Conservation (phyloP, 2,113 vertebrate genomes). For the Ovibos moschatus region DNA sequence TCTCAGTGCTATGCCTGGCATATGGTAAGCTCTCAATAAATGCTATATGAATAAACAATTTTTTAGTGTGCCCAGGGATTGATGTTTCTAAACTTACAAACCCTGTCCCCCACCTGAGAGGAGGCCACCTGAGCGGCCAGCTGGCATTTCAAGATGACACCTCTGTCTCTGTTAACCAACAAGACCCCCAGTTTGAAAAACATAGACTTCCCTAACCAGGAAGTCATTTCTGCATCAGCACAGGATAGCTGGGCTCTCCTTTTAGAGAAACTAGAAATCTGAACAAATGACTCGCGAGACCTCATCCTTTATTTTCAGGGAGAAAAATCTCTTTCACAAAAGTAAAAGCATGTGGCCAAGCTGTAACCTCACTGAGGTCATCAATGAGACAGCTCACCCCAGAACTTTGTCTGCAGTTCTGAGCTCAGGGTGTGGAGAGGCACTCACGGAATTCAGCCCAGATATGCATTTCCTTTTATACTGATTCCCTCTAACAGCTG, state of each 20-base stretch:
- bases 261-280: not conserved
- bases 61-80: not conserved
- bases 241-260: not conserved
- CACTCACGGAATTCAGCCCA: slow-evolving; percentile 58
- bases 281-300: not conserved
- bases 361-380: slow-evolving; percentile 45
- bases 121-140: not conserved
- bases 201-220: not conserved
- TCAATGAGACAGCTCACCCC: slow-evolving; percentile 53
- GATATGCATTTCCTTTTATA: slow-evolving; percentile 40
- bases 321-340: not conserved
- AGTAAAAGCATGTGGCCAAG: slow-evolving; percentile 39
- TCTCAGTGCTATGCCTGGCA: not conserved
- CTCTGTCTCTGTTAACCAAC: not conserved
- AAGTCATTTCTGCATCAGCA: not conserved
- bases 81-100: not conserved
- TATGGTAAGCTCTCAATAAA: not conserved
- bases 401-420: slow-evolving; percentile 42
- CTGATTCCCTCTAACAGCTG: not conserved
- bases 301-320: not conserved
- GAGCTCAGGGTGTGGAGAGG: slow-evolving; percentile 22
- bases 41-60: not conserved
- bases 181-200: not conserved
- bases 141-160: not conserved
- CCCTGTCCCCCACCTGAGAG: not conserved